A percentile compares a stretch with the other conserved stretches of the same genome.
These are phyloP conservation scores for Cosmopolites sordidus DNA, from an alignment of 2,888 invertebrate species.

Conservation along the genomic window DNA sequence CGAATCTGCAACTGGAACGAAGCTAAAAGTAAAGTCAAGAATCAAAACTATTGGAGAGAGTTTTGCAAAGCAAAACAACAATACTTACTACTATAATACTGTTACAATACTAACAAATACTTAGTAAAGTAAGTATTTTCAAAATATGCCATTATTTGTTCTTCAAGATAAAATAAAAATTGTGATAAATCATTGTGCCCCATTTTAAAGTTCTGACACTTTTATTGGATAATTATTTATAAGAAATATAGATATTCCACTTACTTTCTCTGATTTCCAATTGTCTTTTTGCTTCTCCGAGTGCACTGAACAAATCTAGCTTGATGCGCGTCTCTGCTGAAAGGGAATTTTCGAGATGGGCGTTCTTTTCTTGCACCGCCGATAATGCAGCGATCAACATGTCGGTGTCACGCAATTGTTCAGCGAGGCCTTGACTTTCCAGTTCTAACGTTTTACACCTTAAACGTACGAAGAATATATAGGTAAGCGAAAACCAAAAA, in stretches of 20 bases:
- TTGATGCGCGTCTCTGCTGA: constrained; percentile 97
- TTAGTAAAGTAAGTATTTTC: too few relatives aligned
- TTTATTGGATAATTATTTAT: too few relatives aligned
- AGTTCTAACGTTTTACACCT: constrained; percentile 52
- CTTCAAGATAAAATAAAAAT: too few relatives aligned
- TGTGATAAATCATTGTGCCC: too few relatives aligned
- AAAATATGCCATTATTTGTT: too few relatives aligned
- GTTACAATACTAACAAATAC: too few relatives aligned
- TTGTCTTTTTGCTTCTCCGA: constrained; percentile 91
- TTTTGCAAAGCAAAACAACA: too few relatives aligned
- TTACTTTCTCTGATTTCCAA: constrained; percentile 82
- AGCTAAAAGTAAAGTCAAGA: too few relatives aligned
- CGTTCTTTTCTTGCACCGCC: constrained; percentile 84
- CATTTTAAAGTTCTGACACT: too few relatives aligned
- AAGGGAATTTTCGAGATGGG: constrained; percentile 87
- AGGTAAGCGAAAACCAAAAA: not conserved
- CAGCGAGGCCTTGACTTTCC: constrained; percentile 48
- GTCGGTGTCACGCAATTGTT: constrained; percentile 61
- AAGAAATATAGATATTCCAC: constrained; percentile 35
- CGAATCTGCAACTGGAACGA: too few relatives aligned
- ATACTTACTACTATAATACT: too few relatives aligned
- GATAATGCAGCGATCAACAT: constrained; percentile 74
- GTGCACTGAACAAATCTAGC: constrained; percentile 93
- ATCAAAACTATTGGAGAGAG: too few relatives aligned
- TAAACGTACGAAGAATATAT: not conserved